Evolutionary conservation across 2,888 invertebrate species (phyloP).

Genomic region (Caprella mutica): DNA sequence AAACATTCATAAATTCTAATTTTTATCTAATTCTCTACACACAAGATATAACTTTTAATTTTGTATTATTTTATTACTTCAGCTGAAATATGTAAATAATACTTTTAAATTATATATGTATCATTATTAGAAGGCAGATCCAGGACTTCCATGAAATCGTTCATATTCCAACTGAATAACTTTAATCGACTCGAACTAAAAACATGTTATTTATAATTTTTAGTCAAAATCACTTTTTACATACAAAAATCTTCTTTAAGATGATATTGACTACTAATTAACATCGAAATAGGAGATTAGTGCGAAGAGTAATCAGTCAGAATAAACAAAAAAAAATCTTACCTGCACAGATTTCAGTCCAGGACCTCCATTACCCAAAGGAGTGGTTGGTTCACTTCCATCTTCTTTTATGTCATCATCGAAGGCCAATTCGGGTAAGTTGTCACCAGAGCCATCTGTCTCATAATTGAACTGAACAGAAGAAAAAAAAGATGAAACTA

Average conservation of each 20-base stretch:
- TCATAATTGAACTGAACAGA: slow-evolving; percentile 5
- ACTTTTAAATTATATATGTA: slow-evolving; percentile 9
- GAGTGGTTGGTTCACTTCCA: not conserved
- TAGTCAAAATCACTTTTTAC: no score
- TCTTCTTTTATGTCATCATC: not conserved
- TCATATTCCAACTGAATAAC: no score
- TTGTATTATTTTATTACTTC: not conserved
- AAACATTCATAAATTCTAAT: not conserved
- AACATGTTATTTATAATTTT: no score
- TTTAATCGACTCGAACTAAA: no score
- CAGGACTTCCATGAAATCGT: not conserved
- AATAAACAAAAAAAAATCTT: not conserved
- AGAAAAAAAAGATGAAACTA: no score
- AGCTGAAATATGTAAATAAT: slow-evolving; percentile 8
- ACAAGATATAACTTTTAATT: not conserved
- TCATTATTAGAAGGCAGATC: not conserved
- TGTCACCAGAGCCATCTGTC: slow-evolving; percentile 11
- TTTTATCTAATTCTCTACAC: slow-evolving; percentile 1
- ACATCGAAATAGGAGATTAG: no score
- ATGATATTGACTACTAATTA: no score
- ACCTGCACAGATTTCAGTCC: slow-evolving; percentile 2
- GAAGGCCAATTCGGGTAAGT: slow-evolving; percentile 8
- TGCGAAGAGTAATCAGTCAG: no score
- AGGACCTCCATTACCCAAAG: slow-evolving; percentile 3
- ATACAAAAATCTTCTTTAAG: no score